Evolutionary conservation across 2,888 invertebrate genomes (phyloP), one percentile per base, ranked within the genome.

Genomic region (Anaspis maculata): DNA sequence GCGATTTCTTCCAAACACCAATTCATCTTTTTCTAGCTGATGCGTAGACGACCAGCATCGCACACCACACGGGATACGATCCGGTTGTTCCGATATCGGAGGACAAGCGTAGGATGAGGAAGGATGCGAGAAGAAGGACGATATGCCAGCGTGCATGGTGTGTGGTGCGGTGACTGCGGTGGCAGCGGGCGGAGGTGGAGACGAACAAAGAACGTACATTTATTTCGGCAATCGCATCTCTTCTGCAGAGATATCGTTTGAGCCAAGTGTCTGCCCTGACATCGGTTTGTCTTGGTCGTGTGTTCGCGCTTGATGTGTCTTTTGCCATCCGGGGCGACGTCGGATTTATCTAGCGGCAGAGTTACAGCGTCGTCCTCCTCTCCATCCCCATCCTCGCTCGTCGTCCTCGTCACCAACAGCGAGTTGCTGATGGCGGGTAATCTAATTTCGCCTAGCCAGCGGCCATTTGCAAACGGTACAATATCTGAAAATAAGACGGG

Each of bases 391-490:
- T n/a, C n/a, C n/a, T n/a, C n/a, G n/a, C n/a, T n/a, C n/a, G n/a
- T 30, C 32, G 32, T 22, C 15, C 28, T 32, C 35, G 39, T 35
- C 35, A 35, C 42, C 44, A 42, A 34, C 45, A 39, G 40, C 36
- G 36, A 34, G 33, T 35, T 32, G 42, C 40, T 45, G 46, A 43
- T 44, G 48, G 46, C 44, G 41, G 45, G 45, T 51, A 52, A 51
- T 55, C 48, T 49, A 52, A 53, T 55, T 50, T 49, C 44, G 41
- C 46, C 41, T 52, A 49, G 51, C 52, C 52, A 46, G 41, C 45
- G 54, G 55, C 52, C 48, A 52, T 51, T 53, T 49, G 48, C 46
- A 46, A 51, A 49, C 45, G 48, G 42, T 44, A 43, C 49, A 51
- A 39, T 40, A 37, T 37, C 39, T 33, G 15, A 31, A 39, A 42